A percentile compares a stretch with the other conserved stretches of the same genome.
Conservation (phyloP, 2,888 invertebrate species). For the Girardia tigrina region DNA sequence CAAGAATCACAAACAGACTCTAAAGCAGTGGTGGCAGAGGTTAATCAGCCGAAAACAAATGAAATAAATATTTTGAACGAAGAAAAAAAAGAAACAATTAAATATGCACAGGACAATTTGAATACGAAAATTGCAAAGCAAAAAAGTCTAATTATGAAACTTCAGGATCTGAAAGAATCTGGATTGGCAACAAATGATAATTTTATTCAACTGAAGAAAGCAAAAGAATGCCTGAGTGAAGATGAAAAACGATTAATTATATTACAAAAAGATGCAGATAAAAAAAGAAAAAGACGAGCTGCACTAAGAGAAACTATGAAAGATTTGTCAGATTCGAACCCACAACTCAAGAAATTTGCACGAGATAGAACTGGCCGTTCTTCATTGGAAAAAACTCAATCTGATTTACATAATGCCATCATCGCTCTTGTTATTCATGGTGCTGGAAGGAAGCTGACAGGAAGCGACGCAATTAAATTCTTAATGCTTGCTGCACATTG, state of each 20-base stretch:
- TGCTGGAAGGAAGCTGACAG: constrained; percentile 28
- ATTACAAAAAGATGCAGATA: constrained; percentile 17
- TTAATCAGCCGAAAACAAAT: not conserved
- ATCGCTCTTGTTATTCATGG: not conserved
- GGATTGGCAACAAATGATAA: constrained; percentile 23
- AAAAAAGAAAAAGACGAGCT: constrained; percentile 21
- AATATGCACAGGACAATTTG: constrained; percentile 7
- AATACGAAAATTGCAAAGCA: not conserved
- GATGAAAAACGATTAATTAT: not conserved
- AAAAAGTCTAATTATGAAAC: constrained; percentile 1
- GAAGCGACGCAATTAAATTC: constrained; percentile 24
- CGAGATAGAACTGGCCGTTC: constrained; percentile 10
- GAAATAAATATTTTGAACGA: not conserved
- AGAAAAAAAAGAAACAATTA: constrained; percentile 13
- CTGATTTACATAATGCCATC: constrained; percentile 1
- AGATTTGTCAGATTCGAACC: constrained; percentile 15
- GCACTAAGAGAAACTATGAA: not conserved
- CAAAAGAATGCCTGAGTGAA: constrained; percentile 11
- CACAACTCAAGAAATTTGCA: constrained; percentile 17
- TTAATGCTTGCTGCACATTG: constrained; percentile 24
- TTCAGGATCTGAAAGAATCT: not conserved
- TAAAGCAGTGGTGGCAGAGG: not conserved
- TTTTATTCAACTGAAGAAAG: constrained; percentile 15
- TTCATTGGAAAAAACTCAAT: not conserved
- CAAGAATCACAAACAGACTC: not conserved